These are phyloP conservation scores for Gallirallus australis DNA, from an alignment of 2,797 vertebrate species.

Conservation along the genomic window DNA sequence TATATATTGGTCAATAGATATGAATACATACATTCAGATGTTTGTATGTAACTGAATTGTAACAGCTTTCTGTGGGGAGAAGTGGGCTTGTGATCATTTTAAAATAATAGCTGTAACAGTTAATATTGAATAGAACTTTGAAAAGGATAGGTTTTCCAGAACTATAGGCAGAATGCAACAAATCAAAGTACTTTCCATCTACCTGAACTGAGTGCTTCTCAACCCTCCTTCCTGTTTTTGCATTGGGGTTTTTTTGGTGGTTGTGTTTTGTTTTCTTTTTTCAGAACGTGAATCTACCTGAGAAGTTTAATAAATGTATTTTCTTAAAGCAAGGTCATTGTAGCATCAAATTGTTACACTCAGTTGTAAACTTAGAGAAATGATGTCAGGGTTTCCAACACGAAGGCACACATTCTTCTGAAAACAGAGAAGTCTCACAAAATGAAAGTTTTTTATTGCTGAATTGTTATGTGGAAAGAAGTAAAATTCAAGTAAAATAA, in stretches of 20 bases:
- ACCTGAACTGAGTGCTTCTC: slow-evolving; percentile 21
- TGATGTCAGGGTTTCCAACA: slow-evolving; percentile 30
- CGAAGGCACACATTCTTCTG: slow-evolving; percentile 16
- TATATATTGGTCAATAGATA: not conserved
- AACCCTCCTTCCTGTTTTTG: not conserved
- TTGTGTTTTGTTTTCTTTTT: not conserved
- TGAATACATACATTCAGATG: not conserved
- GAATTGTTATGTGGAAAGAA: slow-evolving; percentile 47
- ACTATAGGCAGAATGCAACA: not conserved
- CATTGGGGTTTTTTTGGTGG: not conserved
- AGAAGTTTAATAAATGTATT: slow-evolving; percentile 48
- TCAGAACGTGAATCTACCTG: not conserved
- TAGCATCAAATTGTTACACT: slow-evolving; percentile 20
- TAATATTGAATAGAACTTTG: slow-evolving; percentile 10
- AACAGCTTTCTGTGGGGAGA: not conserved
- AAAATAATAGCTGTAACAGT: not conserved
- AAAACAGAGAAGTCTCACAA: slow-evolving; percentile 3
- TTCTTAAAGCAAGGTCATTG: slow-evolving; percentile 45
- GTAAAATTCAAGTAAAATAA: slow-evolving; percentile 45
- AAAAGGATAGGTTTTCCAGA: slow-evolving; percentile 17
- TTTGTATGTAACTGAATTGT: not conserved
- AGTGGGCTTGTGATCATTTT: not conserved
- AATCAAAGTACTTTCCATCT: slow-evolving; percentile 20
- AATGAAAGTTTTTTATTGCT: slow-evolving; percentile 43
- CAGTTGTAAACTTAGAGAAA: not conserved